phyloP scores from a whole-genome alignment of 2,113 vertebrate species.

The Eira barbara region DNA sequence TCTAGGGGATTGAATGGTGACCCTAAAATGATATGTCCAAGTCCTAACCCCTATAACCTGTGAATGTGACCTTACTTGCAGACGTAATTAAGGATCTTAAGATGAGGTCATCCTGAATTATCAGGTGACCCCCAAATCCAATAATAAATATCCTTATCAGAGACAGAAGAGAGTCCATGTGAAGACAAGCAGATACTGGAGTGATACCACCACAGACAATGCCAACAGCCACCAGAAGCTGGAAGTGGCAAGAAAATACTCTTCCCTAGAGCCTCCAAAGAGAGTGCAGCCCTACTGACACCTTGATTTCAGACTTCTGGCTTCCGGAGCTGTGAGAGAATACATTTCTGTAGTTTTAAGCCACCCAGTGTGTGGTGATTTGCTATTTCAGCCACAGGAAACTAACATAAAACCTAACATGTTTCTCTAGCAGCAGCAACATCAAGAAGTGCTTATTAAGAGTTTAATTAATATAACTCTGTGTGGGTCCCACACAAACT shows the following conservation, averaged over 20 bases:
- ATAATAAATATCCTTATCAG: background rate
- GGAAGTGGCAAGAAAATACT: background rate
- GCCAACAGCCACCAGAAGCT: background rate
- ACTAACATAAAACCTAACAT: background rate
- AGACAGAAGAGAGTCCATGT: background rate
- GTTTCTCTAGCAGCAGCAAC: background rate
- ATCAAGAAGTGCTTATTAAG: background rate
- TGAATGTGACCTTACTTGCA: background rate
- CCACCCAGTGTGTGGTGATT: background rate
- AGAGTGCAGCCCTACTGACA: background rate
- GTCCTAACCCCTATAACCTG: background rate
- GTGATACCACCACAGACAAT: background rate
- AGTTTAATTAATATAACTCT: background rate
- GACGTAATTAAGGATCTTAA: background rate
- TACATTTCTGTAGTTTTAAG: background rate
- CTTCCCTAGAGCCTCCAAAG: background rate
- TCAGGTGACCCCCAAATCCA: background rate
- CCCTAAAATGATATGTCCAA: background rate
- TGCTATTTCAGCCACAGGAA: background rate
- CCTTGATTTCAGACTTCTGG: background rate
- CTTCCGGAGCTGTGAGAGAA: background rate
- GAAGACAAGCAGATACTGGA: background rate
- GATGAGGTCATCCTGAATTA: constrained; percentile 45
- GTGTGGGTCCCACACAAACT: background rate
- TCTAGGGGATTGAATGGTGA: background rate